These are phyloP conservation scores for Chironomus tepperi DNA, from an alignment of 1,140 invertebrate species.

Conservation along the genomic window DNA sequence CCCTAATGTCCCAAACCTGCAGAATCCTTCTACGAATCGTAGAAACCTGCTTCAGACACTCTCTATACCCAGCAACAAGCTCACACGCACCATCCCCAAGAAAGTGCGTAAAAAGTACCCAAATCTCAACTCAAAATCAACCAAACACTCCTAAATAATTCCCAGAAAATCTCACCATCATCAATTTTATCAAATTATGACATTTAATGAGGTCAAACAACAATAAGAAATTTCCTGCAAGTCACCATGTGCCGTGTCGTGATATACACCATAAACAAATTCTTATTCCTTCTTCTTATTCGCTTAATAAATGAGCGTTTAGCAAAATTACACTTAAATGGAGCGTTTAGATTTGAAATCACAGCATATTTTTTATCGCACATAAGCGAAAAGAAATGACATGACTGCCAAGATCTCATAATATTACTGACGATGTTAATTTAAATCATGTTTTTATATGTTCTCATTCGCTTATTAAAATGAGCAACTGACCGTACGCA, in stretches of 20 bases:
- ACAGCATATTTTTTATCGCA: not conserved
- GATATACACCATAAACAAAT: too few relatives aligned
- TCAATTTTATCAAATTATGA: not conserved
- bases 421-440: slow-evolving; percentile 8
- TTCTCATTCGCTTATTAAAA: not conserved
- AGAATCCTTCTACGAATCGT: too few relatives aligned
- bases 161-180: too few relatives aligned
- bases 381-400: not conserved
- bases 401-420: not conserved
- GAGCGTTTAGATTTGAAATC: not conserved
- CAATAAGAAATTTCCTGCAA: not conserved
- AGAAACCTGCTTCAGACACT: too few relatives aligned
- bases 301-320: too few relatives aligned
- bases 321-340: not conserved
- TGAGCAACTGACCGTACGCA: not conserved
- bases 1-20: too few relatives aligned
- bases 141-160: too few relatives aligned
- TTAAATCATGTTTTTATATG: slow-evolving; percentile 2
- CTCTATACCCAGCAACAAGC: too few relatives aligned
- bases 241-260: not conserved
- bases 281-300: too few relatives aligned
- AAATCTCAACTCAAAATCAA: too few relatives aligned
- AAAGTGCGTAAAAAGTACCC: too few relatives aligned
- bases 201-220: not conserved
- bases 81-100: too few relatives aligned